Conservation (phyloP, 1,140 invertebrate species). For the Drosophila burlai region DNA sequence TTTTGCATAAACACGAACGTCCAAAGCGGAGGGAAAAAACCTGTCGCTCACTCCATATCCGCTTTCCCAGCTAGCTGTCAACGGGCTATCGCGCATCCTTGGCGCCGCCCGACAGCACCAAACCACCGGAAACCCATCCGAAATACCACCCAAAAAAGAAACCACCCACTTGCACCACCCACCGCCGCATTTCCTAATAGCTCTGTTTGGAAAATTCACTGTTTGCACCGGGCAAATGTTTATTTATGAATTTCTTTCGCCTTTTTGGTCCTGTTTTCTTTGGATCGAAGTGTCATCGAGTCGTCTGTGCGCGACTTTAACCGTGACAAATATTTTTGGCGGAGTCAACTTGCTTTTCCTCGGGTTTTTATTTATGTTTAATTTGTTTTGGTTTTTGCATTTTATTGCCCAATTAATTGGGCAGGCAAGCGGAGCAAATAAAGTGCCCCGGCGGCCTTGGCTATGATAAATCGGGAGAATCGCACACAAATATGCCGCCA, state of each 20-base stretch:
- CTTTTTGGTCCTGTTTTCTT: conserved; percentile 7
- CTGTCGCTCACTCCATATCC: conserved; percentile 40
- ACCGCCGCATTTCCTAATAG: conserved; percentile 31
- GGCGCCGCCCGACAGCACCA: conserved; percentile 8
- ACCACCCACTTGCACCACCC: conserved; percentile 17
- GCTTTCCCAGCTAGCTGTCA: conserved; percentile 30
- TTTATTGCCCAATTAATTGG: conserved; percentile 70
- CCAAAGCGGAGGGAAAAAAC: conserved; percentile 1
- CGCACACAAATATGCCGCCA: conserved; percentile 51
- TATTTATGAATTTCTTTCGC: conserved; percentile 50
- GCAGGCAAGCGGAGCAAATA: conserved; percentile 33
- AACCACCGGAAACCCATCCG: conserved; percentile 4
- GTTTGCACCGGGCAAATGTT: conserved; percentile 61
- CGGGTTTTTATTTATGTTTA: conserved; percentile 41
- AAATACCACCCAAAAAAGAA: conserved; percentile 4
- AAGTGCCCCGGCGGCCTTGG: conserved; percentile 13
- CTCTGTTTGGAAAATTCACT: conserved; percentile 27
- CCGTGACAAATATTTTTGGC: conserved; percentile 29
- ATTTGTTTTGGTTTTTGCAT: conserved; percentile 59
- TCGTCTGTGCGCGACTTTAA: conserved; percentile 9
- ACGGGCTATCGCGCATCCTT: conserved; percentile 32
- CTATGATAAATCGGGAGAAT: conserved; percentile 42
- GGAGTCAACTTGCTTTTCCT: conserved; percentile 1
- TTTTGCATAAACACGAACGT: conserved; percentile 46
- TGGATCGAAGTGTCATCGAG: conserved; percentile 28